These are phyloP conservation scores for Acrocephalus arundinaceus DNA, from an alignment of 2,113 vertebrate genomes.

Conservation along the genomic window DNA sequence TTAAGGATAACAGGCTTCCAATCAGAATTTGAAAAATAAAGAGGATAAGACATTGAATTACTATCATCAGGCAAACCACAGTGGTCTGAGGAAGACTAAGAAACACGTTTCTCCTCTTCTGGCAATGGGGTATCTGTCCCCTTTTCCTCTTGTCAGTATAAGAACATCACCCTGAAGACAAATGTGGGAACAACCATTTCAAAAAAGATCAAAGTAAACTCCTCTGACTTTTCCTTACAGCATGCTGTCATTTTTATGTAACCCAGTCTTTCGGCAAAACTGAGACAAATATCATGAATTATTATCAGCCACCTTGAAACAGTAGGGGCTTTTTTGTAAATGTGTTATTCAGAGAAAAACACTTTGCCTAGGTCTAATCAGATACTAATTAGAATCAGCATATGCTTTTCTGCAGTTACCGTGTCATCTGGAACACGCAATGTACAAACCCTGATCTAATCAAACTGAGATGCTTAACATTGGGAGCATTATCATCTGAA, in stretches of 20 bases:
- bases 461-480: neutral
- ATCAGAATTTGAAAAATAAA: neutral
- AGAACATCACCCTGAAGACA: neutral
- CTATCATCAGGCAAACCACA: neutral
- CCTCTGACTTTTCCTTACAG: neutral
- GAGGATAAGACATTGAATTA: neutral
- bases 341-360: constrained; percentile 37
- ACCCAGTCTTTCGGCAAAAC: neutral
- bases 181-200: neutral
- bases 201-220: neutral
- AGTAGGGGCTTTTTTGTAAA: constrained; percentile 14
- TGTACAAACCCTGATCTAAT: constrained; percentile 40
- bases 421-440: constrained; percentile 28
- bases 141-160: neutral
- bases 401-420: constrained; percentile 33
- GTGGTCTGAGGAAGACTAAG: neutral
- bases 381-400: constrained; percentile 64
- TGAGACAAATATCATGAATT: neutral
- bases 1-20: neutral
- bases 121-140: neutral
- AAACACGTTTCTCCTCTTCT: neutral
- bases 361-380: constrained; percentile 55
- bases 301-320: constrained; percentile 37
- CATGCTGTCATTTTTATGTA: neutral
- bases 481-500: constrained; percentile 49